Percentiles rank a stretch among this genome's conserved stretches.
Evolutionary conservation across 2,113 vertebrate genomes (phyloP).

Genomic region (Peromyscus maniculatus): DNA sequence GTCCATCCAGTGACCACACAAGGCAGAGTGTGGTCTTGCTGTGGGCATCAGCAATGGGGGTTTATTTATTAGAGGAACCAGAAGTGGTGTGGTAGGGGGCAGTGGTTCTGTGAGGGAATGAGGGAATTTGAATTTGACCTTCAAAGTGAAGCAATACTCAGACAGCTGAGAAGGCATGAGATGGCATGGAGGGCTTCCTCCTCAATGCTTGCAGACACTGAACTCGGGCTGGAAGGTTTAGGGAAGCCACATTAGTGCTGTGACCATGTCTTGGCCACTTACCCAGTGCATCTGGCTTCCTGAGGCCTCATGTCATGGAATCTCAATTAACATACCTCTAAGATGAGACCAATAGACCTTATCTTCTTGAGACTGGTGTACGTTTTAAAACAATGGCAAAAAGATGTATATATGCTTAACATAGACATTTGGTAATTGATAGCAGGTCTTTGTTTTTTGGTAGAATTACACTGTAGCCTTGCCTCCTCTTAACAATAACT

Average conservation of each 20-base stretch:
- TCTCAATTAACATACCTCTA: constrained; percentile 7
- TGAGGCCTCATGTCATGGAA: background rate
- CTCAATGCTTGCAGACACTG: background rate
- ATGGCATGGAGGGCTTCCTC: background rate
- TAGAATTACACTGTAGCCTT: background rate
- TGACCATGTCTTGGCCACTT: background rate
- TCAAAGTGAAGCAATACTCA: background rate
- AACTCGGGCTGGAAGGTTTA: background rate
- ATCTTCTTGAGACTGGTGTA: background rate
- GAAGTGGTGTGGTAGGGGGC: background rate
- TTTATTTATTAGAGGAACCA: constrained; percentile 10
- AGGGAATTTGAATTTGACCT: background rate
- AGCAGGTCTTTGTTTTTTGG: background rate
- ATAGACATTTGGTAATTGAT: background rate
- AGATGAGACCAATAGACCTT: background rate
- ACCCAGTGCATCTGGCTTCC: background rate
- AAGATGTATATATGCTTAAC: background rate
- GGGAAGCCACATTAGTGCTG: background rate
- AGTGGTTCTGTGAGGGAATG: background rate
- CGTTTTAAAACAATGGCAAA: constrained; percentile 13
- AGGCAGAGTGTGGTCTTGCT: background rate
- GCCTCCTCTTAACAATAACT: background rate
- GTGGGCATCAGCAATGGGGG: background rate
- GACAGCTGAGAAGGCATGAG: background rate
- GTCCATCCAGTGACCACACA: background rate